phyloP scores from a whole-genome alignment of 2,888 invertebrate species.

The Liodrosophila aerea region DNA sequence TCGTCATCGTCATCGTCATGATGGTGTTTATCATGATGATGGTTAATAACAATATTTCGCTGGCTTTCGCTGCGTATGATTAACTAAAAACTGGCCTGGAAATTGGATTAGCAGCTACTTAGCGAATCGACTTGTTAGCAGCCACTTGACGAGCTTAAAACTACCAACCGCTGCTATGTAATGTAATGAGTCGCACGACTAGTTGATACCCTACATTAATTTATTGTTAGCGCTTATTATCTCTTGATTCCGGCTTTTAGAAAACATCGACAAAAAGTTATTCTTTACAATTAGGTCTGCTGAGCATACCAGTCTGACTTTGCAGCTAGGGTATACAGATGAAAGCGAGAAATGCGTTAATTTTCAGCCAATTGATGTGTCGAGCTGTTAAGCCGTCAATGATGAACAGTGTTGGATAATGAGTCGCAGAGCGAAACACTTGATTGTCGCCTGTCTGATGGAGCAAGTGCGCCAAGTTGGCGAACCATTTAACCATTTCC shows the following conservation, averaged over 20 bases:
- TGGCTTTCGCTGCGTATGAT: constrained; percentile 67
- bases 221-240: too few species aligned
- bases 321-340: constrained; percentile 25
- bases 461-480: constrained; percentile 67
- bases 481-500: constrained; percentile 41
- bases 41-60: constrained; percentile 68
- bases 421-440: constrained; percentile 2
- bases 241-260: too few species aligned
- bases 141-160: constrained; percentile 26
- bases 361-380: constrained; percentile 69
- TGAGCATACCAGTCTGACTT: too few species aligned
- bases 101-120: constrained; percentile 48
- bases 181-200: background rate
- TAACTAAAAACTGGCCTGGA: constrained; percentile 58
- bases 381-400: constrained; percentile 29
- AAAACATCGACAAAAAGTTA: too few species aligned
- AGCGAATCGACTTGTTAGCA: constrained; percentile 40
- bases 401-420: constrained; percentile 12
- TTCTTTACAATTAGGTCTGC: too few species aligned
- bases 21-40: constrained; percentile 6
- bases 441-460: constrained; percentile 44
- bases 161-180: background rate
- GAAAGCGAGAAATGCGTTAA: constrained; percentile 77
- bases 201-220: constrained; percentile 6
- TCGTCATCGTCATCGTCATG: constrained; percentile 5